Conservation (phyloP, 1,140 invertebrate genomes). For the Cyrtorhinus lividipennis region DNA sequence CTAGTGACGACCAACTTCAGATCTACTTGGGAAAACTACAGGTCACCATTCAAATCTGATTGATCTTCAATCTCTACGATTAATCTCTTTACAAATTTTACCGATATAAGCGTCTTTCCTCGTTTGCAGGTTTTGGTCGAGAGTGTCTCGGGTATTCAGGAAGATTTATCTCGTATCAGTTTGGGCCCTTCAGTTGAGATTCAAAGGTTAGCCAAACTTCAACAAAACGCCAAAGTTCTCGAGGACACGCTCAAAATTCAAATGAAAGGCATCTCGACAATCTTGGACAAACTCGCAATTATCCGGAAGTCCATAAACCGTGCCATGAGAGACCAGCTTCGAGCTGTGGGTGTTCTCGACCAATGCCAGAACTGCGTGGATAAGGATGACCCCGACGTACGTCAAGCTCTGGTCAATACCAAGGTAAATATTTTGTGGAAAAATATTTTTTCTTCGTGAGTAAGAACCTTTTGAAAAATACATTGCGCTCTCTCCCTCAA, state of each 20-base stretch:
- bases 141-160: slow-evolving; percentile 56
- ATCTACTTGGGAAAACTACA: slow-evolving; percentile 63
- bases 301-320: slow-evolving; percentile 50
- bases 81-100: no score
- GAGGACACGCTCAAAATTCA: slow-evolving; percentile 56
- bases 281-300: slow-evolving; percentile 52
- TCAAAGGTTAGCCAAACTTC: slow-evolving; percentile 52
- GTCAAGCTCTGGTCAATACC: slow-evolving; percentile 25
- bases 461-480: no score
- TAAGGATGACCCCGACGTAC: slow-evolving; percentile 20
- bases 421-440: slow-evolving; percentile 20
- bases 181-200: slow-evolving; percentile 55
- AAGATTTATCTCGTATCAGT: slow-evolving; percentile 57
- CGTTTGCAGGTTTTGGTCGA: slow-evolving; percentile 44
- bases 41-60: no score
- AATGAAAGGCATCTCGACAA: slow-evolving; percentile 47
- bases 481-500: no score
- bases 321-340: slow-evolving; percentile 47
- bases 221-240: slow-evolving; percentile 48
- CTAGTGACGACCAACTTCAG: slow-evolving; percentile 63
- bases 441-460: no score
- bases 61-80: no score
- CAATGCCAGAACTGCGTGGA: slow-evolving; percentile 34
- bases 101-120: no score
- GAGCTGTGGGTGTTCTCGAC: slow-evolving; percentile 32